These are phyloP conservation scores for Euthynnus affinis DNA, from an alignment of 2,797 vertebrate species.

Conservation along the genomic window DNA sequence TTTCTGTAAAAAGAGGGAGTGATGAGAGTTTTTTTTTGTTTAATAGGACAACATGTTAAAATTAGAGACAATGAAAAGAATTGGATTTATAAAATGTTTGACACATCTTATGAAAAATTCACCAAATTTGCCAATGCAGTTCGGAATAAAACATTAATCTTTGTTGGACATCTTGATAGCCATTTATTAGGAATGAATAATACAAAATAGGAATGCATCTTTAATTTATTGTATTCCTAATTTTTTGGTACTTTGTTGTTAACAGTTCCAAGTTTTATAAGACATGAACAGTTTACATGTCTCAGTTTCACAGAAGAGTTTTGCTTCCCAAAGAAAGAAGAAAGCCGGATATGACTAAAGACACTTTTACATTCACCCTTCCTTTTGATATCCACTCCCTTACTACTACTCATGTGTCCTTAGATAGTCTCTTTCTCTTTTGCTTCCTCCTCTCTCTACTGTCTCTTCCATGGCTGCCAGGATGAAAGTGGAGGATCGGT, in stretches of 20 bases:
- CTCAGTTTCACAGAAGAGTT: slow-evolving; percentile 35
- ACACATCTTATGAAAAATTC: neutral
- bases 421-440: slow-evolving; percentile 53
- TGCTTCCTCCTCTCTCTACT: slow-evolving; percentile 26
- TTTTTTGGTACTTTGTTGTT: neutral
- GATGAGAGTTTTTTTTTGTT: slow-evolving; percentile 30
- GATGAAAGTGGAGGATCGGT: slow-evolving; percentile 71
- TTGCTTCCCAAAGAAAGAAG: slow-evolving; percentile 35
- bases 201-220: neutral
- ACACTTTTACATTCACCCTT: slow-evolving; percentile 60
- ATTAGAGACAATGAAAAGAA: slow-evolving; percentile 19
- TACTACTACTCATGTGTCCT: slow-evolving; percentile 56
- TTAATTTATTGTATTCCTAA: neutral
- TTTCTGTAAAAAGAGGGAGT: slow-evolving; percentile 29
- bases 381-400: slow-evolving; percentile 66
- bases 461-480: slow-evolving; percentile 67
- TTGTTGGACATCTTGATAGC: neutral
- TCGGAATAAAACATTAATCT: neutral
- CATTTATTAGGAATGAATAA: neutral
- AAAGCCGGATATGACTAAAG: slow-evolving; percentile 60
- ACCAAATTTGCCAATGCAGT: neutral
- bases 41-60: slow-evolving; percentile 32
- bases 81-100: slow-evolving; percentile 12
- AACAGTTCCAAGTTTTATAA: neutral
- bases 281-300: slow-evolving; percentile 2